phyloP scores from a whole-genome alignment of 2,797 vertebrate species.

The Pelodytes ibericus region DNA sequence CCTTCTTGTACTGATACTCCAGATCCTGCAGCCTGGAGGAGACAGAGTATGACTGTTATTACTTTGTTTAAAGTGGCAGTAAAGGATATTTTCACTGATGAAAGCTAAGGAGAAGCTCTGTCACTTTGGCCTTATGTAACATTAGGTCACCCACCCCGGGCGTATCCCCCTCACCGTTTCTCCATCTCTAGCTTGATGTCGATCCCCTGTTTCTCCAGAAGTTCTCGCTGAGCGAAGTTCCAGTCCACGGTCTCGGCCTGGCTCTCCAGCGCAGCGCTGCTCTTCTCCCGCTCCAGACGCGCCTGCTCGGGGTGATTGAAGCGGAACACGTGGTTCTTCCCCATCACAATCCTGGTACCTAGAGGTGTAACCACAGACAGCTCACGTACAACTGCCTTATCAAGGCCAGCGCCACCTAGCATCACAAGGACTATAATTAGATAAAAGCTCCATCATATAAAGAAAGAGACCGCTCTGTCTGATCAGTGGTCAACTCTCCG shows the following conservation, averaged over 20 bases:
- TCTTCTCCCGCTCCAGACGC: conserved; percentile 79
- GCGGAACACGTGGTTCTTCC: conserved; percentile 90
- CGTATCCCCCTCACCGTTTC: conserved; percentile 81
- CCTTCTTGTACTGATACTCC: conserved; percentile 84
- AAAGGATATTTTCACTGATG: no score
- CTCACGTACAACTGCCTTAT: no score
- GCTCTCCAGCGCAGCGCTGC: conserved; percentile 66
- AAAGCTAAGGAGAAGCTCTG: no score
- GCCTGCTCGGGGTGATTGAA: conserved; percentile 92
- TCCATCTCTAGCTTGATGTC: conserved; percentile 92
- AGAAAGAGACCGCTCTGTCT: no score
- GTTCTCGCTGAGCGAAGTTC: conserved; percentile 87
- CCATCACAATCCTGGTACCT: conserved; percentile 89
- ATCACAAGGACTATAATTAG: no score
- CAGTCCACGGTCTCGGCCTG: conserved; percentile 84
- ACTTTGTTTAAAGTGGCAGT: no score
- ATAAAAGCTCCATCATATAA: no score
- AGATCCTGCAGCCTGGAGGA: conserved; percentile 81
- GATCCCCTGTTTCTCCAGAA: conserved; percentile 87
- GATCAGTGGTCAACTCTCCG: no score
- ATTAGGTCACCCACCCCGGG: no score
- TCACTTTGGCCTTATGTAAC: no score
- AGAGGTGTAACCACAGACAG: neutral
- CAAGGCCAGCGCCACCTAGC: no score
- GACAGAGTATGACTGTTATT: no score